phyloP scores from a whole-genome alignment of 2,113 vertebrate species.

The Eudyptes chrysolophus region DNA sequence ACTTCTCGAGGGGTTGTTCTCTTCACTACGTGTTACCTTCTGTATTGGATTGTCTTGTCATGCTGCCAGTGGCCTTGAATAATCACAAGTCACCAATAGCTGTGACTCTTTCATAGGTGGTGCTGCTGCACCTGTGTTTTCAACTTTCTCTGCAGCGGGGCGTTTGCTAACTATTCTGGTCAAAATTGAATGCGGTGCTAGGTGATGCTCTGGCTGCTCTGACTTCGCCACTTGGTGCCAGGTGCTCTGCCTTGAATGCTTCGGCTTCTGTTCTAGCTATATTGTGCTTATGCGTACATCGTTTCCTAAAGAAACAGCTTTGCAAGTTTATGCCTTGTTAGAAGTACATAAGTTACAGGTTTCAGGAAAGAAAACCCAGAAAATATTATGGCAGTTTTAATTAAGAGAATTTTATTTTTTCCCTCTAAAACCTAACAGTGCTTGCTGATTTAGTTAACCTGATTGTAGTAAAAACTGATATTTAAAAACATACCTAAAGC shows the following conservation, averaged over 20 bases:
- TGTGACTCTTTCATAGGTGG: not conserved
- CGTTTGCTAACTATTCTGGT: not conserved
- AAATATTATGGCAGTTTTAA: not conserved
- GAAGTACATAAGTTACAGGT: not conserved
- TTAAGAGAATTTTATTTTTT: not conserved
- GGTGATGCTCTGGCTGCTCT: not conserved
- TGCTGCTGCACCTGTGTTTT: not conserved
- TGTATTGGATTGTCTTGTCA: not conserved
- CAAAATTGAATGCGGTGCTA: not conserved
- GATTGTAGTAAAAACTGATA: not conserved
- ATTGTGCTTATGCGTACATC: not conserved
- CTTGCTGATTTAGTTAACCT: not conserved
- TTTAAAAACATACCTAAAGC: not conserved
- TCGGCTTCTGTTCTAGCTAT: not conserved
- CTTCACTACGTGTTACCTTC: not conserved
- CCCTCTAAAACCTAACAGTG: not conserved
- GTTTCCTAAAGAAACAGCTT: not conserved
- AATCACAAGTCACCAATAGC: not conserved
- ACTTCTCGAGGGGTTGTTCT: fast-evolving
- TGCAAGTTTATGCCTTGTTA: not conserved
- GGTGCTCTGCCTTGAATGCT: not conserved
- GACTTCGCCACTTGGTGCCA: not conserved
- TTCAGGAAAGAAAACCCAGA: not conserved
- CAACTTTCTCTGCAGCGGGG: not conserved
- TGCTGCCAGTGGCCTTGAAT: not conserved